Evolutionary conservation across 2,888 invertebrate species (phyloP).

Genomic region (Eupithecia inturbata): DNA sequence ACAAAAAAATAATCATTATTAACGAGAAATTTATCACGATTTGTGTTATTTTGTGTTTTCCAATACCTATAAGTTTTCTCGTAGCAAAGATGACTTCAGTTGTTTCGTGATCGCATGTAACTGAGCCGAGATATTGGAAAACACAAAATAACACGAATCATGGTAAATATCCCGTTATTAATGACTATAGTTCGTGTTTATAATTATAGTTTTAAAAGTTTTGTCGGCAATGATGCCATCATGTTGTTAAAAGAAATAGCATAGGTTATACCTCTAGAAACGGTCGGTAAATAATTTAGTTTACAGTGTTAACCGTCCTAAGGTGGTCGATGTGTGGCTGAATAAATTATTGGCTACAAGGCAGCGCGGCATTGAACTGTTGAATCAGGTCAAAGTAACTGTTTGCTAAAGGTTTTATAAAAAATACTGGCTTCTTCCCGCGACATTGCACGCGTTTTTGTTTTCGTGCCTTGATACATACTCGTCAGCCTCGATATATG

Average conservation of each 20-base stretch:
- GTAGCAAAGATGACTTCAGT: too few species aligned
- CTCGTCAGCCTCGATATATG: background rate
- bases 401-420: background rate
- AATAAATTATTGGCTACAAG: slow-evolving; percentile 7
- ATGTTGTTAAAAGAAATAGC: background rate
- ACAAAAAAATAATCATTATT: too few species aligned
- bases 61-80: too few species aligned
- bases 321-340: slow-evolving; percentile 4
- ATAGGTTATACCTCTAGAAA: background rate
- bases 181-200: too few species aligned
- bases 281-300: background rate
- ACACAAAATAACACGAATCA: too few species aligned
- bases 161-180: too few species aligned
- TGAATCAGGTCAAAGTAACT: background rate
- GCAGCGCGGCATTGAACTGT: background rate
- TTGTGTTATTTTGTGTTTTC: too few species aligned
- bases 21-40: too few species aligned
- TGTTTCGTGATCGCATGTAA: too few species aligned
- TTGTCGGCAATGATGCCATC: background rate
- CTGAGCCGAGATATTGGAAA: too few species aligned
- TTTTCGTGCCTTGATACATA: background rate
- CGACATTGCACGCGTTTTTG: background rate
- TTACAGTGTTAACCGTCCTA: background rate
- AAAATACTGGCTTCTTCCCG: background rate
- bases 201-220: too few species aligned